These are phyloP conservation scores for Hofmannophila pseudospretella DNA, from an alignment of 2,888 invertebrate genomes.

Conservation along the genomic window DNA sequence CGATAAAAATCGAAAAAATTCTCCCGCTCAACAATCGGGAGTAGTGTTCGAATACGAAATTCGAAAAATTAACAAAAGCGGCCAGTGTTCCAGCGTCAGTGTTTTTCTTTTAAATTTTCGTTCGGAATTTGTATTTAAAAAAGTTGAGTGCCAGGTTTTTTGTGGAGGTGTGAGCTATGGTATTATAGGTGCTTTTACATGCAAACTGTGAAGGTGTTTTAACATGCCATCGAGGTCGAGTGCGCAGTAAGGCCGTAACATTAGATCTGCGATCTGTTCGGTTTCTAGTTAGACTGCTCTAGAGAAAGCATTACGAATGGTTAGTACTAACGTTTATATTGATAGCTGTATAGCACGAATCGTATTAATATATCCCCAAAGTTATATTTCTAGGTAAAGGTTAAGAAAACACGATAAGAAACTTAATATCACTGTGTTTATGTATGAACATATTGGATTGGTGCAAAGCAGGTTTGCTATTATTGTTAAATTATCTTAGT, in stretches of 20 bases:
- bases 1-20: slow-evolving; percentile 5
- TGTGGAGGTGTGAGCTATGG: slow-evolving; percentile 11
- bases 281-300: background rate
- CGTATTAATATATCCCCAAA: too few relatives aligned
- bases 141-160: too few relatives aligned
- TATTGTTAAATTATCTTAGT: too few relatives aligned
- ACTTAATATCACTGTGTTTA: background rate
- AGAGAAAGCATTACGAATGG: slow-evolving; percentile 4
- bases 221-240: slow-evolving; percentile 1
- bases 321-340: slow-evolving; percentile 2
- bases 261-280: too few relatives aligned
- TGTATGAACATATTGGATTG: background rate
- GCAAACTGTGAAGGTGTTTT: slow-evolving; percentile 5
- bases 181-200: too few relatives aligned
- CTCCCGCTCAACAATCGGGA: slow-evolving; percentile 1
- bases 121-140: too few relatives aligned
- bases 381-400: background rate
- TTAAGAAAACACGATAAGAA: background rate
- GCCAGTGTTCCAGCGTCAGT: too few relatives aligned
- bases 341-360: background rate
- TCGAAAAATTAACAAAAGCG: background rate
- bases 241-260: too few relatives aligned
- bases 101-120: too few relatives aligned
- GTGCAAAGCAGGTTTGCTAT: too few relatives aligned
- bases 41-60: background rate